These are phyloP conservation scores for Panopea generosa DNA, from an alignment of 2,888 invertebrate species.

Conservation along the genomic window DNA sequence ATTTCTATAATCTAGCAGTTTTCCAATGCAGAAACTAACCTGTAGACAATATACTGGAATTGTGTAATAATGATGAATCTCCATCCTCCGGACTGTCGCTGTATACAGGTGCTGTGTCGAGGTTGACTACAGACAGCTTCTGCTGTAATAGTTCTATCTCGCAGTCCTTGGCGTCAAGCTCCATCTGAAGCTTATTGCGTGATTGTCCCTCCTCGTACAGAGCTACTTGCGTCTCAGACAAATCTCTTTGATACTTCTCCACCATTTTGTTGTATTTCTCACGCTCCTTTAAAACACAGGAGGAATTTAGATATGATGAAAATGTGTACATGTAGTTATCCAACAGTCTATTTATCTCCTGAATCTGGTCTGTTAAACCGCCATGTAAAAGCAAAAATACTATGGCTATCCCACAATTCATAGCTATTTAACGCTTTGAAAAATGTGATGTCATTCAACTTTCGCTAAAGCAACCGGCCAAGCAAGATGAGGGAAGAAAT, in stretches of 20 bases:
- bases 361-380: too few species aligned
- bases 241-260: conserved; percentile 92
- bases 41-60: conserved; percentile 56
- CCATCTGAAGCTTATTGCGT: conserved; percentile 94
- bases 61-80: conserved; percentile 50
- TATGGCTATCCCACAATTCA: too few species aligned
- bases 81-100: conserved; percentile 88
- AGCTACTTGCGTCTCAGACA: conserved; percentile 94
- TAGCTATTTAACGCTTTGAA: too few species aligned
- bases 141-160: conserved; percentile 95
- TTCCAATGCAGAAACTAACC: too few species aligned
- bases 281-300: conserved; percentile 93
- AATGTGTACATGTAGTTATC: too few species aligned
- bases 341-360: too few species aligned
- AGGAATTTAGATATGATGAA: too few species aligned
- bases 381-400: too few species aligned
- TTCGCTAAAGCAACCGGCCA: too few species aligned
- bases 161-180: conserved; percentile 97
- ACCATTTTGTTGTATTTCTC: conserved; percentile 96
- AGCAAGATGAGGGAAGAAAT: too few species aligned
- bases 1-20: too few species aligned
- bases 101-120: conserved; percentile 96
- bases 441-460: too few species aligned
- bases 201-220: conserved; percentile 88
- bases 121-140: conserved; percentile 92